Evolutionary conservation across 1,140 invertebrate genomes (phyloP), one percentile per base, ranked within the genome.

Genomic region (Eumeta japonica): DNA sequence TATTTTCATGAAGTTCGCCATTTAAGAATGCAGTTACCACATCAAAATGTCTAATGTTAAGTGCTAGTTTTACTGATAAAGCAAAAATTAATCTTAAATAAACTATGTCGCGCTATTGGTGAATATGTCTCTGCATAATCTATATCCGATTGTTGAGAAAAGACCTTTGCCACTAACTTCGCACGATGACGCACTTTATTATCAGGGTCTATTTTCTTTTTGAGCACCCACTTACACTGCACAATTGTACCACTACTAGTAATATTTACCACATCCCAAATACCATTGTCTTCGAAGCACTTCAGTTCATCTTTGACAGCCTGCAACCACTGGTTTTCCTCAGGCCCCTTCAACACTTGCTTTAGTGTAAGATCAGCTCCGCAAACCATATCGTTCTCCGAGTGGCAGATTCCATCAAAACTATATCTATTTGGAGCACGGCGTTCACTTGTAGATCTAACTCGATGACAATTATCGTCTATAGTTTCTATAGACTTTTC

Each of bases 101-200:
- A 39, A 11, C 38, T 35, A 39, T 44, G 28, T 27, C 32, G 34
- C 13, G 38, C 14, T 16, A 46, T 39, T 17, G 39, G 39, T 16
- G 39, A 37, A 24, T 36, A 46, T 10, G 37, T 46, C 13, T 46
- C 36, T 15, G 12, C 12, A 31, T 36, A 43, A 24, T 57, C 33
- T 41, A 51, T 39, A 17, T 50, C 37, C 11, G 16, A 28, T 29
- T 19, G 16, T 24, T 45, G 43, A 24, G 28, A n/a, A n/a, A n/a
- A n/a, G n/a, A n/a, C n/a, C n/a, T n/a, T 24, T n/a, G 20, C 20
- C 20, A 24, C 20, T n/a, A 24, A 24, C 20, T n/a, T 24, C 7
- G 20, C 20, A 7, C n/a, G 7, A n/a, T 24, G 20, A 7, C 7
- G n/a, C 20, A 24, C 7, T 24, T 7, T n/a, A 24, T n/a, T 24